phyloP scores from a whole-genome alignment of 2,113 vertebrate genomes.

The Atrichornis clamosus region DNA sequence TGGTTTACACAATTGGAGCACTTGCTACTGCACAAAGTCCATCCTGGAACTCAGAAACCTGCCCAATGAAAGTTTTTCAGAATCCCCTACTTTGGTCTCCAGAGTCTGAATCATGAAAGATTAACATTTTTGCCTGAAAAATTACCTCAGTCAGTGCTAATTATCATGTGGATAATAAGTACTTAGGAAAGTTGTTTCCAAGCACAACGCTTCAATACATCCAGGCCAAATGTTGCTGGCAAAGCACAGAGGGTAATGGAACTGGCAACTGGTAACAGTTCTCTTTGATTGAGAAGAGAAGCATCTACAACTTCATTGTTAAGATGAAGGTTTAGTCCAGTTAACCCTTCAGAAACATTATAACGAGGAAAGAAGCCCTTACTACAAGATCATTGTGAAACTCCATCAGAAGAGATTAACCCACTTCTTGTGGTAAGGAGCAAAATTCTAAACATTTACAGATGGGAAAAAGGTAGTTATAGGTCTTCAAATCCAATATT shows the following conservation, averaged over 20 bases:
- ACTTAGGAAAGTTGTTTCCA: background rate
- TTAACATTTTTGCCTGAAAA: background rate
- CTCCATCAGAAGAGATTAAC: background rate
- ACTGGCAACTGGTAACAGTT: background rate
- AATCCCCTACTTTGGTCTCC: background rate
- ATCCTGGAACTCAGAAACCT: background rate
- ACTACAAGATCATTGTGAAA: background rate
- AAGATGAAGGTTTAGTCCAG: background rate
- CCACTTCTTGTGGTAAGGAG: background rate
- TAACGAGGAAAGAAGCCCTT: background rate
- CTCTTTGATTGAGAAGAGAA: background rate
- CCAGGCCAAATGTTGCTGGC: background rate
- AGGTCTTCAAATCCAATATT: background rate
- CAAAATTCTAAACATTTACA: background rate
- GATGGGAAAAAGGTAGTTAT: background rate
- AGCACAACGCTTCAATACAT: background rate
- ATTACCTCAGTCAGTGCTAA: background rate
- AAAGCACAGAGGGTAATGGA: background rate
- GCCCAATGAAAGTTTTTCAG: background rate
- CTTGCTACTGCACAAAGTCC: background rate
- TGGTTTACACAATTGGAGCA: fast-evolving
- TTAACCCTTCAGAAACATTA: background rate
- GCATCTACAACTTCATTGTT: background rate
- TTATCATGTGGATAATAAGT: background rate
- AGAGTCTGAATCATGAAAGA: background rate